Evolutionary conservation across 2,888 invertebrate species (phyloP).

Genomic region (Thecophora atra): DNA sequence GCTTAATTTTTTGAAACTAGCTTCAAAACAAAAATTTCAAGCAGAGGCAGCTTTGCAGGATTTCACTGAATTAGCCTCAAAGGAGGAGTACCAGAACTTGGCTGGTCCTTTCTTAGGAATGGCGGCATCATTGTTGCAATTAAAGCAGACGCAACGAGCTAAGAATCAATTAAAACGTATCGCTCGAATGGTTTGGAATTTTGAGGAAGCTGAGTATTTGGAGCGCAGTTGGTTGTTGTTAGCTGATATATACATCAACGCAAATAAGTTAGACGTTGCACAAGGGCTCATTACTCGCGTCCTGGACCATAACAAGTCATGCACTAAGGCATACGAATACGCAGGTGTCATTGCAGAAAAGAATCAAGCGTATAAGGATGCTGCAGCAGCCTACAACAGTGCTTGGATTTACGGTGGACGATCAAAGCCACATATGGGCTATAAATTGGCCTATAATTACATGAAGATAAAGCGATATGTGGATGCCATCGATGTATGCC

Average conservation of each 20-base stretch:
- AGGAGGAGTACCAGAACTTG: slow-evolving; percentile 79
- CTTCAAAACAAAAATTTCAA: slow-evolving; percentile 83
- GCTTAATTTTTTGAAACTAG: slow-evolving; percentile 82
- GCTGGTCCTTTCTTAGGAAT: slow-evolving; percentile 88
- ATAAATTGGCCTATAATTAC: slow-evolving; percentile 90
- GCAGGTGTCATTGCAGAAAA: slow-evolving; percentile 86
- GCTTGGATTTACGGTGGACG: slow-evolving; percentile 89
- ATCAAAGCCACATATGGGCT: slow-evolving; percentile 86
- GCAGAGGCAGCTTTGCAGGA: slow-evolving; percentile 87
- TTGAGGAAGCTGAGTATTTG: slow-evolving; percentile 94
- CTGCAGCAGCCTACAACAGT: slow-evolving; percentile 79
- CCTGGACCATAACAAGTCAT: slow-evolving; percentile 85
- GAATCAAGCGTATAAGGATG: slow-evolving; percentile 88
- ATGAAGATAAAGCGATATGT: slow-evolving; percentile 89
- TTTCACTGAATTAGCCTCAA: slow-evolving; percentile 76
- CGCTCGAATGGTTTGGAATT: slow-evolving; percentile 86
- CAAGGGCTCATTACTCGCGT: slow-evolving; percentile 82
- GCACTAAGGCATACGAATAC: slow-evolving; percentile 90
- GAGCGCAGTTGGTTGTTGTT: slow-evolving; percentile 95
- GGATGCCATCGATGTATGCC: slow-evolving; percentile 91
- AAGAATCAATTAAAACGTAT: slow-evolving; percentile 92
- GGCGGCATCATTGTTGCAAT: slow-evolving; percentile 78
- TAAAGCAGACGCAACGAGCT: slow-evolving; percentile 91
- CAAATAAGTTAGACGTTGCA: slow-evolving; percentile 86
- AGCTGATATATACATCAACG: slow-evolving; percentile 88